Percentiles rank a stretch among this genome's conserved stretches.
Evolutionary conservation across 2,113 vertebrate species (phyloP).

Genomic region (Macroglossus sobrinus): DNA sequence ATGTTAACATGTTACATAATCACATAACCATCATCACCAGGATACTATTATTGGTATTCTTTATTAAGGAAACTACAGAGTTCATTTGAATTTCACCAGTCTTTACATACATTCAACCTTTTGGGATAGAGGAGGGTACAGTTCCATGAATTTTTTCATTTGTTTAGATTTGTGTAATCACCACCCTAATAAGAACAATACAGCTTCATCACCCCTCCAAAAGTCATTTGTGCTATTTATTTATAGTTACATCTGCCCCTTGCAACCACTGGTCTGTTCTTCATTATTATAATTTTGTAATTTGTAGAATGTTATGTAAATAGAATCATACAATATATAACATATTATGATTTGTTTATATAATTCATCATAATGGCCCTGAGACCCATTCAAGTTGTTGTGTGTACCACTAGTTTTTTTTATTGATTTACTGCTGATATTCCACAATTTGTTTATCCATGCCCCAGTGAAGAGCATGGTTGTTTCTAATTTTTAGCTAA

Average conservation of each 20-base stretch:
- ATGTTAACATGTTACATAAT: not conserved
- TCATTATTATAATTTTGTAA: constrained; percentile 2
- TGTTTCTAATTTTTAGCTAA: not conserved
- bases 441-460: constrained; percentile 6
- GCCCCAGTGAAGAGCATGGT: not conserved
- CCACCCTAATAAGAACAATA: not conserved
- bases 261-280: not conserved
- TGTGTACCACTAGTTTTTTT: not conserved
- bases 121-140: not conserved
- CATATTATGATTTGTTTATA: not conserved
- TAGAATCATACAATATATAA: not conserved
- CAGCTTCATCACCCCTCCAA: not conserved
- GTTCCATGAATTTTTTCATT: not conserved
- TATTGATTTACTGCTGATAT: not conserved
- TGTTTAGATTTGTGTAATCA: not conserved
- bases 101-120: not conserved
- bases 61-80: not conserved
- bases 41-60: not conserved
- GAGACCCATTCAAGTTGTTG: not conserved
- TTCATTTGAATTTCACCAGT: not conserved
- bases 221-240: not conserved
- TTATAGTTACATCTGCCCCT: not conserved
- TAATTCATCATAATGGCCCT: not conserved
- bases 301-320: not conserved
- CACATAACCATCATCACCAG: not conserved